Evolutionary conservation across 2,797 vertebrate genomes (phyloP), one percentile per base, ranked within the genome.

Genomic region (Falco concolor): DNA sequence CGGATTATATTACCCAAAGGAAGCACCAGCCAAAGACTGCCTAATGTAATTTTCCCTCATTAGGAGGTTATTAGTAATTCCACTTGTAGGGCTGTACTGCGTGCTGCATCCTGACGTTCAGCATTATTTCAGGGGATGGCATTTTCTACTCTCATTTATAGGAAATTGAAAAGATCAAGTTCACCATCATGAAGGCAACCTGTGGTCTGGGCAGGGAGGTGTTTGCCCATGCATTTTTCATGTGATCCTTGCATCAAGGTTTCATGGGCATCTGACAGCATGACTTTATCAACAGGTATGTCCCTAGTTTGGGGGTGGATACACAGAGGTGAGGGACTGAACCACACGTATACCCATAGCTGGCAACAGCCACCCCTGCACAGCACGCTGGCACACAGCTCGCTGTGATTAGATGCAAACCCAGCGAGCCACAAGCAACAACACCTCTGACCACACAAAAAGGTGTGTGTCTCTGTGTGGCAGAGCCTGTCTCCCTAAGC

Each of bases 41-140:
- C 92, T 94, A 90, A 95, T 93, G 83, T 70, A 50, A 88, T 93
- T 96, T 90, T 86, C 77, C 77, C 70, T 91, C 89, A 68, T 93
- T 93, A 95, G 87, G 28, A 89, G 38, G 79, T 93, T 64, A 93
- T 95, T 94, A 89, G 84, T 36, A 91, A 89, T 67, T 75, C 75
- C 64, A 67, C 59, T 84, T 1, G 0, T 47, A 53, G 72, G 13
- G 34, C 64, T 76, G 84, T n/a, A 23, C 67, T 32, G 53, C 1
- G 2, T 1, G 2, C 47, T 53, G 69, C 45, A 81, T 59, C 74
- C 92, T 49, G 53, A 53, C 8, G 5, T 73, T 67, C 36, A 13
- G 63, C 74, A 73, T 22, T 7, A 59, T 54, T 92, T 79, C 54
- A 84, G 68, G 57, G 63, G 22, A 44, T 24, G 64, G 59, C 57